These are phyloP conservation scores for Sussaba pulchella DNA, from an alignment of 2,888 invertebrate genomes.

Conservation along the genomic window DNA sequence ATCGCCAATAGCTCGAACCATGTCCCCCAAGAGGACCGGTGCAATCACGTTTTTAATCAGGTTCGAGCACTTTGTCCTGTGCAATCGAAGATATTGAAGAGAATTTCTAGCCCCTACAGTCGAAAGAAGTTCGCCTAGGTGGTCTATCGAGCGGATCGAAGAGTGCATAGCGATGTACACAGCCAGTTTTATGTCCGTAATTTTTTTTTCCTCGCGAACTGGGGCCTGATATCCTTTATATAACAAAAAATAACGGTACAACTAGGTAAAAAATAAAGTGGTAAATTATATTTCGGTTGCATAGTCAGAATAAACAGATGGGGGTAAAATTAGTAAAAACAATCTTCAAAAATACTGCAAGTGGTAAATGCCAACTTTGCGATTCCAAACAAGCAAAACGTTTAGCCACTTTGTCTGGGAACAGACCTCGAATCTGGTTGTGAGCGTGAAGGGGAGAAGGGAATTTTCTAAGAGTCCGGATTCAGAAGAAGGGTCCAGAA, in stretches of 20 bases:
- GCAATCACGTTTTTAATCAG: slow-evolving; percentile 66
- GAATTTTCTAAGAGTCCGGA: too few relatives aligned
- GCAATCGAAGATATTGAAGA: slow-evolving; percentile 55
- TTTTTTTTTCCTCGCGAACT: slow-evolving; percentile 26
- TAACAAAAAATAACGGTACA: slow-evolving; percentile 14
- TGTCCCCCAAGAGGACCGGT: slow-evolving; percentile 55
- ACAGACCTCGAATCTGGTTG: too few relatives aligned
- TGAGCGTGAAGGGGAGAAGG: too few relatives aligned
- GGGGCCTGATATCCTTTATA: slow-evolving; percentile 30
- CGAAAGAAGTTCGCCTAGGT: slow-evolving; percentile 62
- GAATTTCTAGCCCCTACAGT: slow-evolving; percentile 49
- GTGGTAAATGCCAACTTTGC: background rate
- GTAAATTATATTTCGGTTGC: too few relatives aligned
- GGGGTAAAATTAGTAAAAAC: too few relatives aligned
- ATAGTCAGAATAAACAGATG: too few relatives aligned
- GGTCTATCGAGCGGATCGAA: slow-evolving; percentile 65
- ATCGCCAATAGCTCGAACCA: slow-evolving; percentile 64
- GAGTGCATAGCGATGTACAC: slow-evolving; percentile 63
- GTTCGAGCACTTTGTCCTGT: slow-evolving; percentile 69
- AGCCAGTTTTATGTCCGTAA: slow-evolving; percentile 63
- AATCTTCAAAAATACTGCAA: too few relatives aligned
- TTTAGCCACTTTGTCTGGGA: too few relatives aligned
- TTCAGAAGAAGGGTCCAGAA: too few relatives aligned
- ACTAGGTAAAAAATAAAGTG: background rate
- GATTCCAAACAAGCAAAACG: too few relatives aligned